A percentile compares a stretch with the other conserved stretches of the same genome.
phyloP scores from a whole-genome alignment of 2,888 invertebrate species.

The Gymnocheta viridis region DNA sequence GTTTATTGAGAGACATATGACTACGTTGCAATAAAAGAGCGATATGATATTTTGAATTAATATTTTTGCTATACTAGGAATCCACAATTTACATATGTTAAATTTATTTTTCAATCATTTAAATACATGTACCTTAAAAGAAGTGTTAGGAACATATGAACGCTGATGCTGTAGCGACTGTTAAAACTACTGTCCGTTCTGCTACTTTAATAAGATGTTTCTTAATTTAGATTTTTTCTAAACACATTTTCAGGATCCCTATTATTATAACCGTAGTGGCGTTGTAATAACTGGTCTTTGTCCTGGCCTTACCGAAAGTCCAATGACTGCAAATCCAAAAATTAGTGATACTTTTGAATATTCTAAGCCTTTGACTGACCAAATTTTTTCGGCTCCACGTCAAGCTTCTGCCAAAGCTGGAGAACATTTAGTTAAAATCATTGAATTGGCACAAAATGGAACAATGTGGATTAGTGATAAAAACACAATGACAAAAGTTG shows the following conservation, averaged over 20 bases:
- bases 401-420: conserved; percentile 73
- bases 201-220: no score
- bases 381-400: conserved; percentile 60
- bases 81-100: no score
- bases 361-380: conserved; percentile 66
- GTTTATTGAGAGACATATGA: no score
- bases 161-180: no score
- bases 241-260: conserved; percentile 69
- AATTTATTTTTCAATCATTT: no score
- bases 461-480: conserved; percentile 74
- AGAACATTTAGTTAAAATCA: conserved; percentile 71
- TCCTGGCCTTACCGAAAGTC: conserved; percentile 73
- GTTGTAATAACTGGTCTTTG: conserved; percentile 73
- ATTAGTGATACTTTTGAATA: conserved; percentile 72
- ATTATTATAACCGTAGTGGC: conserved; percentile 71
- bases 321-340: conserved; percentile 69
- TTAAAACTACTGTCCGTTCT: no score
- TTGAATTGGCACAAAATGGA: conserved; percentile 72
- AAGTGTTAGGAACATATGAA: no score
- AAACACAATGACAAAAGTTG: conserved; percentile 70
- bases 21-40: no score
- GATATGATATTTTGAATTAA: no score
- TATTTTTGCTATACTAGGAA: no score
- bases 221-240: no score
- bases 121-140: no score